Evolutionary conservation across 2,888 invertebrate species (phyloP), one percentile per base, ranked within the genome.

Genomic region (Caenorhabditis sp.): DNA sequence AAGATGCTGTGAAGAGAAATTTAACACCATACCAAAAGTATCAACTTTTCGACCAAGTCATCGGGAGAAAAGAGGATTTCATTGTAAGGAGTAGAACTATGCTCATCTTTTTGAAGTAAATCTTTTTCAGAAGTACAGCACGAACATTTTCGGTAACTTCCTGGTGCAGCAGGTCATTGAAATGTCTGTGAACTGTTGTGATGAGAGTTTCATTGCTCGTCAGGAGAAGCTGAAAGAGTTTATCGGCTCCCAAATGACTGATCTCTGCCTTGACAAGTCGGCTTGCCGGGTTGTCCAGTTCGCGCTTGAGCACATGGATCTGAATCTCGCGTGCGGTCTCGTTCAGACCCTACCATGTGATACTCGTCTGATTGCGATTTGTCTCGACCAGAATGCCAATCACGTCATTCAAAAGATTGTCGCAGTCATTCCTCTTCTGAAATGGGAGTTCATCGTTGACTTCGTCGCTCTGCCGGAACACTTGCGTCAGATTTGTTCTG

Each of bases 211-310:
- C 26, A 32, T 55, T 0, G 24, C 0, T 0, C 24, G 71, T 11
- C 71, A 71, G 20, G 61, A 73, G 24, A 62, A 56, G 6, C 20
- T 72, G 5, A 50, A 45, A 15, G 50, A 63, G 1, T 58, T 53
- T n/a, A 39, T 72, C 7, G 39, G 50, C 7, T 30, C 48, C 0
- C 70, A 78, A 20, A 83, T 83, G 76, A 59, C 73, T 41, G 65
- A 76, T 4, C 65, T 85, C n/a, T 82, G 85, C 50, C 62, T 83
- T 32, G 84, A 86, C 56, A 79, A 85, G 22, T 87, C 82, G 46
- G 83, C 84, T 1, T 87, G 87, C 45, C 79, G 87, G 15, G 86
- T 87, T 20, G 79, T 87, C 0, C 87, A 87, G 72, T 84, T 78
- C 48, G 80, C 80, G 8, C 73, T 87, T 17, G 83, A 84, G 32